phyloP scores from a whole-genome alignment of 2,113 vertebrate genomes.

The Garra rufa region DNA sequence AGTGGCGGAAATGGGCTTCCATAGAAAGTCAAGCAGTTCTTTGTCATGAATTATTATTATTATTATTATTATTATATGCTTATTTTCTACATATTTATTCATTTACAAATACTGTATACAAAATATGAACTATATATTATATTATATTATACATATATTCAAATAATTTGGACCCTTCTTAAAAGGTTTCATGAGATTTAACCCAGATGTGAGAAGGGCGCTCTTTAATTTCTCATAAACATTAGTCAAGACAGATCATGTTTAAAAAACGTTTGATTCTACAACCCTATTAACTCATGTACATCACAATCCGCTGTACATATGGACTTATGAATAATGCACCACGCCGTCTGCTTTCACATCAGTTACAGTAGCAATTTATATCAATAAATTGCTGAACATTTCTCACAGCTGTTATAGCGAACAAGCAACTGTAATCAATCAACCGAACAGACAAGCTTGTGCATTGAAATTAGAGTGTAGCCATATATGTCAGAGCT shows the following conservation, averaged over 20 bases:
- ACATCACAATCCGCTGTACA: not conserved
- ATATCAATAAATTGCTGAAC: slow-evolving; percentile 19
- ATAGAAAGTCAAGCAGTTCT: too few relatives aligned
- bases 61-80: too few relatives aligned
- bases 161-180: too few relatives aligned
- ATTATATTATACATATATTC: not conserved
- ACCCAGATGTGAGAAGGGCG: not conserved
- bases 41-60: too few relatives aligned
- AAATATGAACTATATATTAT: not conserved
- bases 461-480: not conserved
- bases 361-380: slow-evolving; percentile 21
- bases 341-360: not conserved
- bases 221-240: not conserved
- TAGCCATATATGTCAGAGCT: not conserved
- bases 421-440: not conserved
- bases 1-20: too few relatives aligned
- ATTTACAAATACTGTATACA: not conserved
- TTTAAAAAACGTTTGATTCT: not conserved
- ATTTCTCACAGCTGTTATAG: slow-evolving; percentile 23
- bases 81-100: too few relatives aligned
- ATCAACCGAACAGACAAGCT: slow-evolving; percentile 1
- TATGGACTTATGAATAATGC: not conserved
- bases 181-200: not conserved
- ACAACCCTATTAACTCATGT: slow-evolving; percentile 8
- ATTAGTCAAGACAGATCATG: not conserved